These are phyloP conservation scores for Cliona cf. orientalis DNA, from an alignment of 37 sponge, comb jelly and placozoan genomes.

Conservation along the genomic window DNA sequence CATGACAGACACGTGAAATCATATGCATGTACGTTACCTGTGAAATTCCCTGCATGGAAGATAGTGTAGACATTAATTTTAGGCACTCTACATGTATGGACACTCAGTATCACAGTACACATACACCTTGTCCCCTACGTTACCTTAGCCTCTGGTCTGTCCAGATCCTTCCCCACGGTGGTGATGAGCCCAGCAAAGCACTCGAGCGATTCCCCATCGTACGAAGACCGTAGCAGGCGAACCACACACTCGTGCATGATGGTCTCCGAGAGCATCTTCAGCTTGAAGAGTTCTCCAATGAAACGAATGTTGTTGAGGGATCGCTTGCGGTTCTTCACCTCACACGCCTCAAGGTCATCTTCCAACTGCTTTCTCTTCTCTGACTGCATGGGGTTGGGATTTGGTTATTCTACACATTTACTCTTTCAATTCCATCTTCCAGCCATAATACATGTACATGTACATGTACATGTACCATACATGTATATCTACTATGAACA, in stretches of 20 bases:
- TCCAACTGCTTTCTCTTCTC: slow-evolving; percentile 55
- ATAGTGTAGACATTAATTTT: too few relatives aligned
- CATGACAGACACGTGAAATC: too few relatives aligned
- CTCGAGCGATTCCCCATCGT: slow-evolving; percentile 83
- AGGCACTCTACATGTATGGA: neutral
- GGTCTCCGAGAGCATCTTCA: slow-evolving; percentile 82
- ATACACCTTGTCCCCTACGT: too few relatives aligned
- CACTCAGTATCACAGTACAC: slow-evolving; percentile 19
- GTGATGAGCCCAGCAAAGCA: slow-evolving; percentile 78
- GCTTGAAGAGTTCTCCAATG: slow-evolving; percentile 91
- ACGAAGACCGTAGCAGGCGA: slow-evolving; percentile 58
- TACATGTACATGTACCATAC: too few relatives aligned
- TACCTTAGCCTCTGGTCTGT: slow-evolving; percentile 73
- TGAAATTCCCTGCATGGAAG: neutral
- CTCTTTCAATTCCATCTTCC: too few relatives aligned
- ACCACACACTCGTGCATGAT: slow-evolving; percentile 89
- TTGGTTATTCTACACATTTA: too few relatives aligned
- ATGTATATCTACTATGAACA: too few relatives aligned
- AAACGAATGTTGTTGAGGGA: slow-evolving; percentile 88
- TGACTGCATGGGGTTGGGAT: too few relatives aligned
- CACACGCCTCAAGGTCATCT: slow-evolving; percentile 35
- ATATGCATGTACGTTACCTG: too few relatives aligned
- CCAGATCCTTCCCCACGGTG: slow-evolving; percentile 86
- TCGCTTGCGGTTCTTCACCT: slow-evolving; percentile 41
- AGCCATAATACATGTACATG: too few relatives aligned